These are phyloP conservation scores for Lampris megalopsis DNA, from an alignment of 2,113 vertebrate genomes.

Conservation along the genomic window DNA sequence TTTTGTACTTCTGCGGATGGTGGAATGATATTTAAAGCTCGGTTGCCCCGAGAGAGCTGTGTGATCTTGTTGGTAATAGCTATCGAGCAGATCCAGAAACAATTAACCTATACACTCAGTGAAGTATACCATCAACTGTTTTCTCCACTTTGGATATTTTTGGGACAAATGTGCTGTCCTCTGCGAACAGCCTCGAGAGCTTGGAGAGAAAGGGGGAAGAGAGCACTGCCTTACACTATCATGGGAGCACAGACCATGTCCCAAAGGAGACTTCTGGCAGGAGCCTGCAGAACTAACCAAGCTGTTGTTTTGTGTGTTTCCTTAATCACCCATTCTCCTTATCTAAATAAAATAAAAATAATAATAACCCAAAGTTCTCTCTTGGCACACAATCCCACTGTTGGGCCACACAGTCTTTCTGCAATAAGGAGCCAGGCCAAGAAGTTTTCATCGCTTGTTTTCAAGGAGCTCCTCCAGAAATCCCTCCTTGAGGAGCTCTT, in stretches of 20 bases:
- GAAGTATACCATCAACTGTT: constrained; percentile 25
- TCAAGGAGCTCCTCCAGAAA: constrained; percentile 12
- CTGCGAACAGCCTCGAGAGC: constrained; percentile 30
- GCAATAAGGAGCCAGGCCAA: background rate
- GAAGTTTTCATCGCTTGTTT: constrained; percentile 7
- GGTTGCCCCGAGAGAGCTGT: constrained; percentile 21
- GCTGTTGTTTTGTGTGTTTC: constrained; percentile 21
- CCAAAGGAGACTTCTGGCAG: constrained; percentile 5
- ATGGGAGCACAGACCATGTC: constrained; percentile 23
- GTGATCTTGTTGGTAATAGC: constrained; percentile 5
- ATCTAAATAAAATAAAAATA: background rate
- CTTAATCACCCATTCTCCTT: constrained; percentile 15
- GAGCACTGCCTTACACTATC: constrained; percentile 21
- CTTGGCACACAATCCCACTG: background rate
- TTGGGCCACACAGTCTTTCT: background rate
- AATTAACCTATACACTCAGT: constrained; percentile 19
- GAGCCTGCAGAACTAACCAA: constrained; percentile 11
- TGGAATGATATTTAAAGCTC: constrained; percentile 19
- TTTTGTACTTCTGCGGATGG: constrained; percentile 2
- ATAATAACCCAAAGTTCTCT: background rate
- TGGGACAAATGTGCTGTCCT: constrained; percentile 40
- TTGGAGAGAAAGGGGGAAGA: constrained; percentile 31
- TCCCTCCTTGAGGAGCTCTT: constrained; percentile 30
- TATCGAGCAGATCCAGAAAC: constrained; percentile 32
- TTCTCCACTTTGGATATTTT: constrained; percentile 22